Percentiles rank a stretch among this genome's conserved stretches.
Conservation (phyloP, 2,113 vertebrate species). For the Herpetotheres cachinnans region DNA sequence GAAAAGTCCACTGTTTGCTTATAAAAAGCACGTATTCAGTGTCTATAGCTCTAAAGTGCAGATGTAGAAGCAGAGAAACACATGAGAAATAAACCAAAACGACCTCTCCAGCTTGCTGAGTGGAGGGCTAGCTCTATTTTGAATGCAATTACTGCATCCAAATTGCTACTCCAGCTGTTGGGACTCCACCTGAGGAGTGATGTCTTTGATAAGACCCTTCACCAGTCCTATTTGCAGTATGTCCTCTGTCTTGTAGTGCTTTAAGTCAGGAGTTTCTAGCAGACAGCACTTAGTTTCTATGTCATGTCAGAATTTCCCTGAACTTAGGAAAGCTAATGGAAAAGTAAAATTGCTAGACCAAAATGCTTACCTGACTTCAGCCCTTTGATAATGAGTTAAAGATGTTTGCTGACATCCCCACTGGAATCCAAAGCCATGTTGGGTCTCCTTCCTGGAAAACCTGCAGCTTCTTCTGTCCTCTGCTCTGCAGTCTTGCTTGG, state of each 20-base stretch:
- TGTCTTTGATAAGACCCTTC: background rate
- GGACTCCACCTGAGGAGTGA: background rate
- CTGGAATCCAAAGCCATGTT: background rate
- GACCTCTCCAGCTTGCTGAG: background rate
- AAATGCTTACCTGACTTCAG: background rate
- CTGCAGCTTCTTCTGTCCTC: background rate
- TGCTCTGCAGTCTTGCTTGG: background rate
- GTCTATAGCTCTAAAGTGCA: background rate
- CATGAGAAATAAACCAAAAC: background rate
- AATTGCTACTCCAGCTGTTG: background rate
- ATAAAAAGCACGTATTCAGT: background rate
- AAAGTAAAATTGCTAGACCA: background rate
- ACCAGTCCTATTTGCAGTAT: background rate
- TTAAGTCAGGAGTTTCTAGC: background rate
- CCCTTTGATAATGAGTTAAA: background rate
- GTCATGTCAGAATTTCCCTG: background rate
- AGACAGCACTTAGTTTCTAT: background rate
- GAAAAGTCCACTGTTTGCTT: background rate
- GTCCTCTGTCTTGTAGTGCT: background rate
- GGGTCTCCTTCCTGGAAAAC: background rate
- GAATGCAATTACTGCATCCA: background rate
- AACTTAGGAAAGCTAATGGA: background rate
- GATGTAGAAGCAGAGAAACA: background rate
- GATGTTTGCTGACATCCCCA: background rate
- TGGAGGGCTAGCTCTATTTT: background rate